Percentiles rank a stretch among this genome's conserved stretches.
Conservation (phyloP, 2,888 invertebrate genomes). For the Erpobdella octoculata region DNA sequence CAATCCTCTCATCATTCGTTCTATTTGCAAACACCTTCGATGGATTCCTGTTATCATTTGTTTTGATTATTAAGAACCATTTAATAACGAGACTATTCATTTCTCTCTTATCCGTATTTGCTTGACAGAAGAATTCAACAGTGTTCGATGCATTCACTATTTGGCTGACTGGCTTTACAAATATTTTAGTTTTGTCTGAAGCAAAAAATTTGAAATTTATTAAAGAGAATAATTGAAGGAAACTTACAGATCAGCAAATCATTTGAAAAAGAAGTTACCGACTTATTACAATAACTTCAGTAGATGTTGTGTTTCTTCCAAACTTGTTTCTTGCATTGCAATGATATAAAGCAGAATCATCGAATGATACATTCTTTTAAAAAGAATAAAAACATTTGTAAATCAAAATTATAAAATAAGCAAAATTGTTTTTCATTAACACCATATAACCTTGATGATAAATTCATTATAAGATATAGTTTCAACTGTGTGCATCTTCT, state of each 20-base stretch:
- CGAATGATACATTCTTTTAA: neutral
- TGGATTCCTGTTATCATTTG: neutral
- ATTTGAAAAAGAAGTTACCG: neutral
- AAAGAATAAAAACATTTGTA: neutral
- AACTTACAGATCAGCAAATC: neutral
- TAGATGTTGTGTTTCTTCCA: constrained; percentile 14
- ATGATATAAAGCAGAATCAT: constrained; percentile 14
- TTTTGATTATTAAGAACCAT: constrained; percentile 6
- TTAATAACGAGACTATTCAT: neutral
- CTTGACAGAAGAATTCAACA: neutral
- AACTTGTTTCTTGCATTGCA: constrained; percentile 19
- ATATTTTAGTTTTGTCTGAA: constrained; percentile 18
- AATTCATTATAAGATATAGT: neutral
- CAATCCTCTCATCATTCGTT: neutral
- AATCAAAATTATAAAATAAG: too few relatives aligned
- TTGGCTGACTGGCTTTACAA: neutral
- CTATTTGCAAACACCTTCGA: neutral
- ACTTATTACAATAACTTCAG: constrained; percentile 15
- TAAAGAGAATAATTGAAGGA: neutral
- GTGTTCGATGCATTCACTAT: neutral
- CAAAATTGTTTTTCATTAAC: too few relatives aligned
- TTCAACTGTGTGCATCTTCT: neutral
- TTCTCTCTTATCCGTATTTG: constrained; percentile 13
- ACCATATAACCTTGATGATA: neutral
- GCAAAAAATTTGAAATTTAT: neutral